Conservation (phyloP, 2,888 invertebrate species). For the Caenorhabditis parvicauda region DNA sequence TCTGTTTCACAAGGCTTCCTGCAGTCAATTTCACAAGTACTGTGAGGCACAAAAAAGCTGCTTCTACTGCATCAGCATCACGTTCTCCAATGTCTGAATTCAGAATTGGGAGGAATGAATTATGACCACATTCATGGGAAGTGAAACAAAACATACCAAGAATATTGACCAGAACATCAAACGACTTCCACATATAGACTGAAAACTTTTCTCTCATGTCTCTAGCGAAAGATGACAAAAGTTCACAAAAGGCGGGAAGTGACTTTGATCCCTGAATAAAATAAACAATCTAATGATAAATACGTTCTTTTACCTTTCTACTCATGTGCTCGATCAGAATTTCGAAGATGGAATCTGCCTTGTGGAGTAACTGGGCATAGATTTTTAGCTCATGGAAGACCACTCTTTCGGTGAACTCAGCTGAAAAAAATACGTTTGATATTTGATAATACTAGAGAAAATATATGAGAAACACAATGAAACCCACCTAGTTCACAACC, state of each 20-base stretch:
- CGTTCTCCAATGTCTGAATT: slow-evolving; percentile 30
- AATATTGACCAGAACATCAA: slow-evolving; percentile 35
- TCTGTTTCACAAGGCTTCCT: slow-evolving; percentile 78
- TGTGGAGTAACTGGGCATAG: slow-evolving; percentile 79
- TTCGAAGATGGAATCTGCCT: slow-evolving; percentile 62
- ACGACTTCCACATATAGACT: slow-evolving; percentile 40
- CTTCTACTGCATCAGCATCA: slow-evolving; percentile 70
- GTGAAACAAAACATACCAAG: slow-evolving; percentile 13
- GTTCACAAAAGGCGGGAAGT: slow-evolving; percentile 34
- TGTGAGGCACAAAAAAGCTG: slow-evolving; percentile 81
- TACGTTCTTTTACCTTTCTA: slow-evolving; percentile 73
- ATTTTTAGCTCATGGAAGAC: slow-evolving; percentile 76
- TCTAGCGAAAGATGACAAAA: slow-evolving; percentile 39
- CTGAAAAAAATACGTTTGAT: too few relatives aligned
- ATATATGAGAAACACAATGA: too few relatives aligned
- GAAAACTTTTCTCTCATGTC: slow-evolving; percentile 49
- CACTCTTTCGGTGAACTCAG: too few relatives aligned
- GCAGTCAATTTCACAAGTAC: slow-evolving; percentile 86
- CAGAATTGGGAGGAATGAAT: too few relatives aligned
- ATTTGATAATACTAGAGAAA: too few relatives aligned
- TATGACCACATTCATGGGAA: too few relatives aligned
- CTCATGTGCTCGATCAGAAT: slow-evolving; percentile 75
- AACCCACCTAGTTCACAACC: too few relatives aligned
- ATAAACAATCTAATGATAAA: too few relatives aligned
- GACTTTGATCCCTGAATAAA: slow-evolving; percentile 15